phyloP scores from a whole-genome alignment of 2,113 vertebrate genomes.

The Thunnus maccoyii region DNA sequence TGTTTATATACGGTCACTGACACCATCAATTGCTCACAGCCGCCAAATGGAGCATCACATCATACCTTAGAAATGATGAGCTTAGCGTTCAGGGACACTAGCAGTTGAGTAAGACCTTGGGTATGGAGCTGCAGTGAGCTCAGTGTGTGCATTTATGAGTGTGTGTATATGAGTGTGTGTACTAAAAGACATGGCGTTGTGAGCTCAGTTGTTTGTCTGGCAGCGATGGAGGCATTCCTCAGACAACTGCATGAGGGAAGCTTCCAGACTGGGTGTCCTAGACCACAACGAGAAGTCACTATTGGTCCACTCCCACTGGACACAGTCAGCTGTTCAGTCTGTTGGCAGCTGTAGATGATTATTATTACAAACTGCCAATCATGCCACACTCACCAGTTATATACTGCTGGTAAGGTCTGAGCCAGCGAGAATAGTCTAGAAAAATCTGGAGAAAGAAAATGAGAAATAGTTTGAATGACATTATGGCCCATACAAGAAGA shows the following conservation, averaged over 20 bases:
- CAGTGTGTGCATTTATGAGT: conserved; percentile 17
- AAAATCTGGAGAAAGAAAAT: not conserved
- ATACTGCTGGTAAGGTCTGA: no score
- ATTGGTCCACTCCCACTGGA: conserved; percentile 40
- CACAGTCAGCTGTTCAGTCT: conserved; percentile 57
- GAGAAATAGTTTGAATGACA: conserved; percentile 2
- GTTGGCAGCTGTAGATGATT: conserved; percentile 42
- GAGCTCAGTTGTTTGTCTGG: conserved; percentile 75
- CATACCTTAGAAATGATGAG: conserved; percentile 70
- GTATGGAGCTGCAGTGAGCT: conserved; percentile 51
- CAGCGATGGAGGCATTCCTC: conserved; percentile 66
- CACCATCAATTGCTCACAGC: conserved; percentile 50
- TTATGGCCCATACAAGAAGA: no score
- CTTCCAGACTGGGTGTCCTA: conserved; percentile 74
- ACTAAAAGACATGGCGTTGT: conserved; percentile 41
- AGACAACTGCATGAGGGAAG: conserved; percentile 71
- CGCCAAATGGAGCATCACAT: conserved; percentile 64
- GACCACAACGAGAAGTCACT: conserved; percentile 52
- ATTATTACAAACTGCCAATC: not conserved
- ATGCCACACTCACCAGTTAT: not conserved
- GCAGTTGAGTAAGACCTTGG: conserved; percentile 60
- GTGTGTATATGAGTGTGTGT: conserved; percentile 41
- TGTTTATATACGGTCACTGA: conserved; percentile 59
- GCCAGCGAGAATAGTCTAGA: not conserved
- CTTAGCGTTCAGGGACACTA: conserved; percentile 55